phyloP scores from a whole-genome alignment of 1,140 invertebrate species.

The Plectrocnemia conspersa region DNA sequence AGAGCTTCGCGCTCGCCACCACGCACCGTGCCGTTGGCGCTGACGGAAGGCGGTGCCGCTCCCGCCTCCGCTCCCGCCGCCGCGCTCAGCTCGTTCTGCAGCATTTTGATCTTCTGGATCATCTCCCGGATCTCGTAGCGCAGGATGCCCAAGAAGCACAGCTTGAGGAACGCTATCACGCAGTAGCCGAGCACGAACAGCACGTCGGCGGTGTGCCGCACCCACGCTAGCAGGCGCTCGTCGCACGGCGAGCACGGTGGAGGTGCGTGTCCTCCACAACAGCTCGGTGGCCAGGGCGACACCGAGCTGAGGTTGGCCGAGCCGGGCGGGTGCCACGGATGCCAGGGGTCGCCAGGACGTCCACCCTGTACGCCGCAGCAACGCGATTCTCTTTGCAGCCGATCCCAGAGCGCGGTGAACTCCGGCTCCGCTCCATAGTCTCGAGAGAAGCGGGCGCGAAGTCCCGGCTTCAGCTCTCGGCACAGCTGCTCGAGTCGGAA shows the following conservation, averaged over 20 bases:
- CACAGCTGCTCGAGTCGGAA: slow-evolving; percentile 74
- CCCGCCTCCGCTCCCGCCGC: slow-evolving; percentile 39
- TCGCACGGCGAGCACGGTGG: slow-evolving; percentile 61
- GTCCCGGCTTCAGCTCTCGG: slow-evolving; percentile 62
- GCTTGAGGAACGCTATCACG: slow-evolving; percentile 83
- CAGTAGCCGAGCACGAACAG: slow-evolving; percentile 84
- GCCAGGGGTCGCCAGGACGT: slow-evolving; percentile 53
- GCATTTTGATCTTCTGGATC: slow-evolving; percentile 81
- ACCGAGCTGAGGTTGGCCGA: slow-evolving; percentile 44
- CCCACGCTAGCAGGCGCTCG: slow-evolving; percentile 64
- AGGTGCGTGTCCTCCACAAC: slow-evolving; percentile 46
- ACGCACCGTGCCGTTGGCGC: slow-evolving; percentile 47
- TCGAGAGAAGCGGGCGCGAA: slow-evolving; percentile 54
- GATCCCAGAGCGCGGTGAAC: slow-evolving; percentile 76
- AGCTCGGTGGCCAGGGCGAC: slow-evolving; percentile 47
- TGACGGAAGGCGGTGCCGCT: slow-evolving; percentile 46
- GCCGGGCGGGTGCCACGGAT: slow-evolving; percentile 23
- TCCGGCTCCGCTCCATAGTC: slow-evolving; percentile 69
- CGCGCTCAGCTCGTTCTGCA: slow-evolving; percentile 52
- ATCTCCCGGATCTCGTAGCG: slow-evolving; percentile 81
- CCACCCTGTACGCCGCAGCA: slow-evolving; percentile 77
- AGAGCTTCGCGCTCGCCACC: slow-evolving; percentile 50
- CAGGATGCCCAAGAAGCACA: slow-evolving; percentile 84
- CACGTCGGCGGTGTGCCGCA: slow-evolving; percentile 71
- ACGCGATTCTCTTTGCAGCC: slow-evolving; percentile 66